A percentile compares a stretch with the other conserved stretches of the same genome.
phyloP scores from a whole-genome alignment of 2,113 vertebrate species.

The Nansenia antarctica region DNA sequence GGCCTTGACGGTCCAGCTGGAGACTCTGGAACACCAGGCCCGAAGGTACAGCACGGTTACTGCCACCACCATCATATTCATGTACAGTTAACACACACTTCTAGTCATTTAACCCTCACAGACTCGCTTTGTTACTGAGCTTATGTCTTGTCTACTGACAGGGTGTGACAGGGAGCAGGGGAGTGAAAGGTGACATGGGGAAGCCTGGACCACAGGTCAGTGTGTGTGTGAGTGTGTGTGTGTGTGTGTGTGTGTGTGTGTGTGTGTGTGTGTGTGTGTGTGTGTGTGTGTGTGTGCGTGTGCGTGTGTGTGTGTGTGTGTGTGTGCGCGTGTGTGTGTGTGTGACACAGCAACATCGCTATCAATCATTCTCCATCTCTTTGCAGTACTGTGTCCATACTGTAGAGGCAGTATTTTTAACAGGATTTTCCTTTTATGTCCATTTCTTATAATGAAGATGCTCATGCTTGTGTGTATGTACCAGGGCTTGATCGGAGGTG shows the following conservation, averaged over 20 bases:
- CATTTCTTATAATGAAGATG: neutral
- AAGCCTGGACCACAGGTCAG: conserved; percentile 67
- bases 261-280: too few species aligned
- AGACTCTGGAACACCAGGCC: conserved; percentile 61
- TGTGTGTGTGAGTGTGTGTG: too few species aligned
- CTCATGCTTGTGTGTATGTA: conserved; percentile 8
- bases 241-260: too few species aligned
- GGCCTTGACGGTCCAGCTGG: conserved; percentile 68
- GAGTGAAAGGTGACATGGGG: conserved; percentile 73
- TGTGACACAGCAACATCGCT: too few species aligned
- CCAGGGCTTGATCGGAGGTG: conserved; percentile 61
- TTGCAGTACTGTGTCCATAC: too few species aligned
- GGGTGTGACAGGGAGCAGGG: conserved; percentile 69
- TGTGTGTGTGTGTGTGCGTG: too few species aligned
- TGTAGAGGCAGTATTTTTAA: neutral
- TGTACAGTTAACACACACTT: neutral
- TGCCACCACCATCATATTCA: neutral
- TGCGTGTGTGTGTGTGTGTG: too few species aligned
- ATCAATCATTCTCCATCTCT: too few species aligned
- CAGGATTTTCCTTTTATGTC: neutral
- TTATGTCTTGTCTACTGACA: conserved; percentile 37
- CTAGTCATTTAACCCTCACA: neutral
- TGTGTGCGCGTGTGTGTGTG: too few species aligned
- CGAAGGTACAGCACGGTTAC: conserved; percentile 60
- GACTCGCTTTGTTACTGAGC: neutral